Percentiles rank a stretch among this genome's conserved stretches.
Conservation (phyloP, 2,888 invertebrate genomes). For the Noctua comes region DNA sequence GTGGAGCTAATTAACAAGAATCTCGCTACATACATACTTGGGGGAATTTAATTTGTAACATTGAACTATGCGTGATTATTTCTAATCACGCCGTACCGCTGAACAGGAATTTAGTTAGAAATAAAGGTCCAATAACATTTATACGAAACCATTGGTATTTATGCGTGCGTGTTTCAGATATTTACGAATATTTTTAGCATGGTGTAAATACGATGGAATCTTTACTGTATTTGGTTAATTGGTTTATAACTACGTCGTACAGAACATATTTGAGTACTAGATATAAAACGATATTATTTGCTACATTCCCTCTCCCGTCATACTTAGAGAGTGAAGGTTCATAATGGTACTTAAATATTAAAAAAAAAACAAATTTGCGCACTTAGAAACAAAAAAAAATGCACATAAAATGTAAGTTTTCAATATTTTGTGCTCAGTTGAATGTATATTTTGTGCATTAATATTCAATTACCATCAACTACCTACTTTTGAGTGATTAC, state of each 20-base stretch:
- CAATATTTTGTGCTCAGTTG: conserved; percentile 57
- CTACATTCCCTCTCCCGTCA: neutral
- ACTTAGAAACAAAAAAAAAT: conserved; percentile 55
- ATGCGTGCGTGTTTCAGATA: conserved; percentile 36
- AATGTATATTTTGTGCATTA: conserved; percentile 59
- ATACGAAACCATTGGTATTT: conserved; percentile 19
- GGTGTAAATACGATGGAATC: neutral
- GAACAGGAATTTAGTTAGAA: neutral
- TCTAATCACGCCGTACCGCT: conserved; percentile 3
- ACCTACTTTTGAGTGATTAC: conserved; percentile 27
- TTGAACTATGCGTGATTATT: conserved; percentile 28
- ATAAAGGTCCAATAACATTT: conserved; percentile 10
- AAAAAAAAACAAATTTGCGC: conserved; percentile 50
- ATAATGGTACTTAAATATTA: conserved; percentile 25
- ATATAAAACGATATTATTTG: conserved; percentile 14
- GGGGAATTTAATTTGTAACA: conserved; percentile 11
- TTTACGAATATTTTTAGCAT: conserved; percentile 10
- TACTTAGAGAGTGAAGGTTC: neutral
- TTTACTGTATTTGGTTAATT: conserved; percentile 17
- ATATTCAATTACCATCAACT: conserved; percentile 43
- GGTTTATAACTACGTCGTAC: conserved; percentile 24
- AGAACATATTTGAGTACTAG: conserved; percentile 18
- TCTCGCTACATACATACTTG: conserved; percentile 17
- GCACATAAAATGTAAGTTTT: conserved; percentile 37
- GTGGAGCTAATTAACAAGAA: conserved; percentile 30